Percentiles rank a stretch among this genome's conserved stretches.
These are phyloP conservation scores for Nothobranchius kuhntae DNA, from an alignment of 2,113 vertebrate species.

Conservation along the genomic window DNA sequence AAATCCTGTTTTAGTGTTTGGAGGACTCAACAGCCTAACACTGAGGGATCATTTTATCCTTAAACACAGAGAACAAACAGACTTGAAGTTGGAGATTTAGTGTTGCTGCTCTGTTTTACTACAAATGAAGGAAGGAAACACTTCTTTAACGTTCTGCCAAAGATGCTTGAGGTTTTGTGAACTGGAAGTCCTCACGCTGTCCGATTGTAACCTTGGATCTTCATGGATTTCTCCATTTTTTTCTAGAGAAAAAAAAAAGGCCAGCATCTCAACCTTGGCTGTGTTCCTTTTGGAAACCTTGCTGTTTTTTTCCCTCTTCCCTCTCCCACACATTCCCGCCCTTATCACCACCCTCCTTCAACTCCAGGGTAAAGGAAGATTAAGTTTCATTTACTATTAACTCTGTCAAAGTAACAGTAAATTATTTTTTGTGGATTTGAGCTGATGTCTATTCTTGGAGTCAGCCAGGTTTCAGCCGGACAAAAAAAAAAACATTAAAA, in stretches of 20 bases:
- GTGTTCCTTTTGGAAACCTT: slow-evolving; percentile 63
- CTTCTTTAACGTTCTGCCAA: slow-evolving; percentile 7
- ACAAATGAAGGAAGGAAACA: slow-evolving; percentile 4
- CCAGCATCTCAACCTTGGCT: slow-evolving; percentile 70
- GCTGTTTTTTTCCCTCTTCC: slow-evolving; percentile 37
- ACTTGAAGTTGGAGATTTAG: too few species aligned
- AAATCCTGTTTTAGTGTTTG: too few species aligned
- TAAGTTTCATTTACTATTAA: slow-evolving; percentile 16
- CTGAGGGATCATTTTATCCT: too few species aligned
- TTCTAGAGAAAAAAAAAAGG: slow-evolving; percentile 24
- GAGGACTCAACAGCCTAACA: too few species aligned
- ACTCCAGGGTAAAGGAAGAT: slow-evolving; percentile 28
- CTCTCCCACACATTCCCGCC: slow-evolving; percentile 67
- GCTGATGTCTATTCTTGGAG: slow-evolving; percentile 16
- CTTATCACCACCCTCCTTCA: slow-evolving; percentile 51
- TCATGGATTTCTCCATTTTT: slow-evolving; percentile 52
- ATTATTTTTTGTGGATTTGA: slow-evolving; percentile 13
- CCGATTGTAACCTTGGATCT: slow-evolving; percentile 66
- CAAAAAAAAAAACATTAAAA: not conserved
- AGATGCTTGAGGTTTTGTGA: slow-evolving; percentile 4
- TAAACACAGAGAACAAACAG: too few species aligned
- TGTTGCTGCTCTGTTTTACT: not conserved
- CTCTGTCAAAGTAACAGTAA: slow-evolving; percentile 17
- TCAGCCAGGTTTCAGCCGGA: not conserved
- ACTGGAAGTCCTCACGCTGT: slow-evolving; percentile 30